Evolutionary conservation across 1,140 invertebrate species (phyloP), one percentile per base, ranked within the genome.

Genomic region (Cataglyphis hispanica): DNA sequence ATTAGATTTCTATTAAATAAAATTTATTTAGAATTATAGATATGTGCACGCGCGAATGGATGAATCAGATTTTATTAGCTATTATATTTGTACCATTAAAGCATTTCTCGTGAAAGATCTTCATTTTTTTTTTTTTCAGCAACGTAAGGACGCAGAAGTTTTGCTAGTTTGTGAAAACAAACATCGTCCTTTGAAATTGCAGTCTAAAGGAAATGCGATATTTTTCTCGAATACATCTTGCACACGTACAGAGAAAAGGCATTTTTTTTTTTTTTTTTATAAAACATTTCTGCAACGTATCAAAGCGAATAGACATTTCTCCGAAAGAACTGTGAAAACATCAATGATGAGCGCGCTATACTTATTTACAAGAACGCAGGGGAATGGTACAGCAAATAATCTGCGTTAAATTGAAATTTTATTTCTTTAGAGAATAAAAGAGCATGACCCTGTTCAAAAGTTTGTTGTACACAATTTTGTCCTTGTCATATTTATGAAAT

Each of bases 281-380:
- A 10, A 64, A 77, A 64, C 31, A 67, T 31, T 69, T 80, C n/a
- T 80, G 10, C 31, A 34, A 37, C 27, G 31, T 78, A 53, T 80
- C 76, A 80, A 80, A 80, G 76, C 31, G 13, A 53, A n/a, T 37
- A 78, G 40, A 80, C 40, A 80, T 80, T 80, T 80, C n/a, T 27
- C 16, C 10, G 7, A 56, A 37, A 19, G n/a, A 67, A 67, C 25
- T 53, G 43, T 69, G 31, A 25, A 64, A 67, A 78, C 31, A 37
- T 67, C 10, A 61, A 19, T 66, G 40, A 78, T 46, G 60, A 53
- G 67, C 8, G 40, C 13, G 43, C 58, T 58, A n/a, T 4, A 50
- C n/a, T 50, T 77, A 77, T 77, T 77, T 77, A n/a, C 60, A 64
- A 7, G 40, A 31, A 77, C 46, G 8, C 16, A 27, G 6, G 0